Percentiles rank a stretch among this genome's conserved stretches.
Conservation (phyloP, 2,797 vertebrate genomes). For the Falco concolor region DNA sequence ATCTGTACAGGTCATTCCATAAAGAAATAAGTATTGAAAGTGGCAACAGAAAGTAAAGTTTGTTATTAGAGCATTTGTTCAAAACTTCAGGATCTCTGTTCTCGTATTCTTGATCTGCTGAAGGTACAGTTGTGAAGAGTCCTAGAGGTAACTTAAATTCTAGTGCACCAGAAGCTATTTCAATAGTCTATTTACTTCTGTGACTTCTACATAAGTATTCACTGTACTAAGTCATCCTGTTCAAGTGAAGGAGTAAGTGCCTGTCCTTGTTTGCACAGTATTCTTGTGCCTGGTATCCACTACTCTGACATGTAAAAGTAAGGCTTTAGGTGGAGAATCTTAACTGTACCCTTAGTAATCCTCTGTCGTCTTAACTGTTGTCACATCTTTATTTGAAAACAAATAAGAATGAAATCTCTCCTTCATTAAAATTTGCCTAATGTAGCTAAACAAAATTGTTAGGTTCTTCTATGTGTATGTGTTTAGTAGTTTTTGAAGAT, state of each 20-base stretch:
- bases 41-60: not conserved
- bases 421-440: not conserved
- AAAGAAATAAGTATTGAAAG: not conserved
- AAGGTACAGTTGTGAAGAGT: not conserved
- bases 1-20: not conserved
- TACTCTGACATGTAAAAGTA: not conserved
- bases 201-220: not conserved
- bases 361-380: not conserved
- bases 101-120: not conserved
- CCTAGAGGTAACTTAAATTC: not conserved
- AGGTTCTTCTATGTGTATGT: not conserved
- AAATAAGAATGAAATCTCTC: not conserved
- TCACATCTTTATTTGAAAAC: not conserved
- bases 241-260: not conserved
- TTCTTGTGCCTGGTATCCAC: not conserved
- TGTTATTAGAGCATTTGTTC: not conserved
- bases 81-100: not conserved
- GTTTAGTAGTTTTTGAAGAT: not conserved
- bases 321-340: not conserved
- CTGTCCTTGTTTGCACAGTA: not conserved
- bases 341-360: not conserved
- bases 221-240: not conserved
- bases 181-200: not conserved
- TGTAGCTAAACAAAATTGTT: not conserved
- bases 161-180: not conserved